These are phyloP conservation scores for Cinara cedri DNA, from an alignment of 2,888 invertebrate species.

Conservation along the genomic window DNA sequence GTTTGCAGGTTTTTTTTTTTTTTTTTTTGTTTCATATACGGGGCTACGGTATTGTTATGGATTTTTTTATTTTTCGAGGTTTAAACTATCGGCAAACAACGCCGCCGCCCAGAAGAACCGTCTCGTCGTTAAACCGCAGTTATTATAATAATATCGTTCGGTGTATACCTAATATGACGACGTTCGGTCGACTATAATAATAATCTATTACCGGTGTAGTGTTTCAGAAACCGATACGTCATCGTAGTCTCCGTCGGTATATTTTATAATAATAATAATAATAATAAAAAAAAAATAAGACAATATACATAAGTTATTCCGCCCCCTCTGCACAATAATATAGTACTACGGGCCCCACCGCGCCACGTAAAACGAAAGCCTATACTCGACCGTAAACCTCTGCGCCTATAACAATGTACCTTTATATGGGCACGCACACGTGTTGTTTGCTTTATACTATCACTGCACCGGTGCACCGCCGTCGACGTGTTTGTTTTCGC, in stretches of 20 bases:
- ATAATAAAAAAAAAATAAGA: no score
- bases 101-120: neutral
- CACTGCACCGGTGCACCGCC: no score
- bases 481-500: slow-evolving; percentile 1
- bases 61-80: no score
- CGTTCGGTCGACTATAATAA: no score
- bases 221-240: slow-evolving; percentile 40
- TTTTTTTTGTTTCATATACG: no score
- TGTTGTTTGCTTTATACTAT: neutral
- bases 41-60: no score
- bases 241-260: neutral
- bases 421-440: neutral
- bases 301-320: neutral
- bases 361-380: no score
- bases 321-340: neutral
- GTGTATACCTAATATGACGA: neutral
- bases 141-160: no score
- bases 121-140: neutral
- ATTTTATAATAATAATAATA: neutral
- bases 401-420: no score
- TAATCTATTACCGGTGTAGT: neutral
- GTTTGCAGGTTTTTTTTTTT: neutral
- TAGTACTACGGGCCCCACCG: no score
- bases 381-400: no score
- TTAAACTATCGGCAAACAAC: neutral